Evolutionary conservation across 1,140 invertebrate genomes (phyloP), one percentile per base, ranked within the genome.

Genomic region (Ptiloglossa arizonensis): DNA sequence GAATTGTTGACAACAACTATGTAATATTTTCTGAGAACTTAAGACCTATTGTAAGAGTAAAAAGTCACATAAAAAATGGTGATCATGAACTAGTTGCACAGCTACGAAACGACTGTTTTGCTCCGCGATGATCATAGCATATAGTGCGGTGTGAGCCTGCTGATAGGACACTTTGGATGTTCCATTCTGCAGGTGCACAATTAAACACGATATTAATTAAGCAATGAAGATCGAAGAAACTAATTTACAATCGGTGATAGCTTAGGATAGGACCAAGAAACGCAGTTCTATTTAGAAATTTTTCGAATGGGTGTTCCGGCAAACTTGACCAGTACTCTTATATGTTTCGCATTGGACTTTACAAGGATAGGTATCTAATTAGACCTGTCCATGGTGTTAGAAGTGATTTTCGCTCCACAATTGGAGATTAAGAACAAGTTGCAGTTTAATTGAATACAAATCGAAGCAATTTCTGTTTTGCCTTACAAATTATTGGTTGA

Each of bases 141-240:
- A 82, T 75, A 83, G 75, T 79, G 82, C 38, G 19, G 38, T 52
- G 79, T 82, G 82, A 85, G 85, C 85, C 62, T 86, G 87, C 73
- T 24, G 78, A 83, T 80, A 71, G 80, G 81, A 86, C 67, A 63
- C 46, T 22, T 60, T 32, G 24, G 38, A 62, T 72, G 67, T 46
- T 86, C 85, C 69, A 60, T 81, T 88, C 78, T 82, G 70, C 82
- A 86, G 77, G 82, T 80, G 67, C 80, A 85, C 75, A 13, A 52
- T 56, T 86, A 88, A 88, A 88, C 81, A 85, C 72, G 84, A 87
- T 87, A 88, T 89, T 89, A 87, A 88, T 88, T 90, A 86, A 90
- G 80, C 81, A 87, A 87, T 90, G 82, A 82, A 87, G 80, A 76
- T 88, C 80, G 83, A 78, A 86, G 83, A 81, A 82, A 60, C 78